Evolutionary conservation across 2,888 invertebrate species (phyloP), one percentile per base, ranked within the genome.

Genomic region (Frankliniella intonsa): DNA sequence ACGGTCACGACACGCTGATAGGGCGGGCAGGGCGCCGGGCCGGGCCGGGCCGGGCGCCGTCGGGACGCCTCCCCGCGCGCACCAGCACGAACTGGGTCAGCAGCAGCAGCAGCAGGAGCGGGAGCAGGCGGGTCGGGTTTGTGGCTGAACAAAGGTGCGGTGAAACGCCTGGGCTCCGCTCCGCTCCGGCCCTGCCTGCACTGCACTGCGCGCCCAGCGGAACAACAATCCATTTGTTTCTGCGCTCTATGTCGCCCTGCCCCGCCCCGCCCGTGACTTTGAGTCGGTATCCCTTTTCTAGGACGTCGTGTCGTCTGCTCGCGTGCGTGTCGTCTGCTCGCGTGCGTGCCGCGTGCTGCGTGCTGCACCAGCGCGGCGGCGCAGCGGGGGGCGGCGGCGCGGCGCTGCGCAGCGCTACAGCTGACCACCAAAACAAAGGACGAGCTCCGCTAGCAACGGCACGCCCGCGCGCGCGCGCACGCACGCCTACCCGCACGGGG

Each of bases 351-450:
- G 3, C 5, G 14, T n/a, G 65, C 22, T 11, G 65, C n/a, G 65
- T 11, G 69, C 69, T 25, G 69, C 22, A 12, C 22, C 22, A 25
- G 69, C 19, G 7, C 69, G 11, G 69, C 22, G 22, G 69, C 69
- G 69, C 8, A 22, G 69, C 69, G 69, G 69, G 9, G 11, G 69
- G 69, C 22, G 69, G 69, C 11, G 65, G 65, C n/a, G 69, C 22
- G 3, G 22, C 22, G 22, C 22, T 25, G 25, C 69, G 22, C 25
- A 10, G 69, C 69, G 25, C 69, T 22, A 22, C 69, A 76, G 69
- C 69, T 76, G 69, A 76, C 69, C 69, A 76, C 69, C 69, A 76
- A 76, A 76, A 76, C 69, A 76, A 76, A 76, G 69, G 55, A 55
- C 12, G 17, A 19, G 55, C 14, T 55, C 55, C 11, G 69, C 69